Evolutionary conservation across 2,113 vertebrate species (phyloP).

Genomic region (Dipodomys spectabilis): DNA sequence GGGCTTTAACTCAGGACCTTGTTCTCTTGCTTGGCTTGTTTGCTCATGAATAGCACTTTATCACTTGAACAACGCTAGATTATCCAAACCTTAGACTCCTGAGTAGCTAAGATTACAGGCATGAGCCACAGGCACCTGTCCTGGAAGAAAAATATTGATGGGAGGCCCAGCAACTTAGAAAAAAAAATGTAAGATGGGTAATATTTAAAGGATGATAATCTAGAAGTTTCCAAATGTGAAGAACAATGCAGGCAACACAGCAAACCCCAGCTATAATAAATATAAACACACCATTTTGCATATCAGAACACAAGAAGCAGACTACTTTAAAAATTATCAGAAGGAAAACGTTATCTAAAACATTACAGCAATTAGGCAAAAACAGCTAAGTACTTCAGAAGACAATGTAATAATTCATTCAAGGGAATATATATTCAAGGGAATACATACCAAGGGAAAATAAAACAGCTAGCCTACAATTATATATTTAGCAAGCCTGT

Average conservation of each 20-base stretch:
- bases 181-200: background rate
- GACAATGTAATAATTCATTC: constrained; percentile 24
- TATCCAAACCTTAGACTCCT: too few relatives aligned
- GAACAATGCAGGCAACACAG: background rate
- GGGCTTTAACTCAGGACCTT: too few relatives aligned
- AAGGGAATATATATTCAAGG: background rate
- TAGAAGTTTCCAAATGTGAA: background rate
- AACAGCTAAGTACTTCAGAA: constrained; percentile 17
- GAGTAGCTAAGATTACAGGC: too few relatives aligned
- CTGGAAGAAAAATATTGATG: background rate
- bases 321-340: background rate
- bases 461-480: constrained; percentile 39
- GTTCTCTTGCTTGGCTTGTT: too few relatives aligned
- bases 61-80: too few relatives aligned
- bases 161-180: background rate
- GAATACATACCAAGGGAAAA: constrained; percentile 31
- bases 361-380: constrained; percentile 14
- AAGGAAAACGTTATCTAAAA: constrained; percentile 10
- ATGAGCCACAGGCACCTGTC: too few relatives aligned
- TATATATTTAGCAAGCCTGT: constrained; percentile 41
- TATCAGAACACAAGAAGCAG: background rate
- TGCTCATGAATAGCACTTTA: too few relatives aligned
- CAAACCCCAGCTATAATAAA: background rate
- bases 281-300: background rate
- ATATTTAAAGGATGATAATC: background rate